A percentile compares a stretch with the other conserved stretches of the same genome.
Conservation (phyloP, 2,797 vertebrate species). For the Sebastes diaconus region DNA sequence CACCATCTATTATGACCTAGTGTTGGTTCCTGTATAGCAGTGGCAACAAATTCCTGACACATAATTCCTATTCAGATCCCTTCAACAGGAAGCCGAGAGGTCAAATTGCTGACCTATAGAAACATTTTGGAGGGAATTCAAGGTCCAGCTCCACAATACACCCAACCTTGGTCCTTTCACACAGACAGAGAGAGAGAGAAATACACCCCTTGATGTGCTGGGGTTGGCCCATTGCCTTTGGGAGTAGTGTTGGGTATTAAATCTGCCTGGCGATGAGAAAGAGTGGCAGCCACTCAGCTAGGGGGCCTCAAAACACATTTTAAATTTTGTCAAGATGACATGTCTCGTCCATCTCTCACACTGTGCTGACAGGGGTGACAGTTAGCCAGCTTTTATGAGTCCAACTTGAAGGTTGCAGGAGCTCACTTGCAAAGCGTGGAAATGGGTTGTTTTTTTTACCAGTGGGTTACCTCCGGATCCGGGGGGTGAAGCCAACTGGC, state of each 20-base stretch:
- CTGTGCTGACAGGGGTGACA: conserved; percentile 73
- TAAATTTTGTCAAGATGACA: conserved; percentile 79
- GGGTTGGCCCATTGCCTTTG: conserved; percentile 53
- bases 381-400: conserved; percentile 71
- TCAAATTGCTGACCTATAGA: conserved; percentile 60
- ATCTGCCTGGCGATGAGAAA: conserved; percentile 75
- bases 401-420: conserved; percentile 69
- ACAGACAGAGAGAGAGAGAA: conserved; percentile 24
- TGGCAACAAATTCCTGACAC: conserved; percentile 9
- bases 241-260: conserved; percentile 70
- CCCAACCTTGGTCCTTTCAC: conserved; percentile 49
- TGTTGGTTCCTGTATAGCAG: not conserved
- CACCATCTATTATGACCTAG: not conserved
- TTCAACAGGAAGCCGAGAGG: conserved; percentile 49
- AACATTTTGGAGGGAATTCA: conserved; percentile 53
- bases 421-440: conserved; percentile 14
- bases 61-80: conserved; percentile 44
- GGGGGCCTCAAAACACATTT: conserved; percentile 76
- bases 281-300: conserved; percentile 76
- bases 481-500: too few species aligned
- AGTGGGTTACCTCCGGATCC: too few species aligned
- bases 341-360: conserved; percentile 64
- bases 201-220: conserved; percentile 56
- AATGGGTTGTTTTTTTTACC: not conserved
- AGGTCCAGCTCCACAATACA: conserved; percentile 48